Evolutionary conservation across 1,140 invertebrate genomes (phyloP).

Genomic region (Platyscapa corneri): DNA sequence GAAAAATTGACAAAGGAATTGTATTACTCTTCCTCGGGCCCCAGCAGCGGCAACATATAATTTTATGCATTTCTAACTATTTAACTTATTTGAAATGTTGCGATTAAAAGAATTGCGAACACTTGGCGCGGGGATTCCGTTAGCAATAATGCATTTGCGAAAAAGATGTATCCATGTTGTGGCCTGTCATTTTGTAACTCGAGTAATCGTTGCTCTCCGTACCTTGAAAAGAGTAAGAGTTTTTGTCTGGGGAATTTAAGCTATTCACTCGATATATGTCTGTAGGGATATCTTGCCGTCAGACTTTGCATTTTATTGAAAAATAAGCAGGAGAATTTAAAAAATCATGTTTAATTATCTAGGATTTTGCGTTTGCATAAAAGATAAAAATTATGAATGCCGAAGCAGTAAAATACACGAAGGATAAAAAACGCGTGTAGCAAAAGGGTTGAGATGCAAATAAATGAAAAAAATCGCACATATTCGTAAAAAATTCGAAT

Average conservation of each 20-base stretch:
- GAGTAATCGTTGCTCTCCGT: neutral
- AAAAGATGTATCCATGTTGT: too few species aligned
- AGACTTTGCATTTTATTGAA: neutral
- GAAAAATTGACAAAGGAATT: slow-evolving; percentile 34
- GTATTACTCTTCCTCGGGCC: slow-evolving; percentile 19
- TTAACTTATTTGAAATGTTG: neutral
- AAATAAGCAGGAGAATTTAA: neutral
- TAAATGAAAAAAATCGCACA: slow-evolving; percentile 10
- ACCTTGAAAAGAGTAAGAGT: neutral
- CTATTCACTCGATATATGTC: neutral
- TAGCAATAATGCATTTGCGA: too few species aligned
- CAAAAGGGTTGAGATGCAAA: neutral
- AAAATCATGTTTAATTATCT: slow-evolving; percentile 17
- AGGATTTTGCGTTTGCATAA: slow-evolving; percentile 1
- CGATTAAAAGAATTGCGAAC: neutral
- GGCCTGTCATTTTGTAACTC: neutral
- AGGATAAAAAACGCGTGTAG: neutral
- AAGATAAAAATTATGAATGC: slow-evolving; percentile 22
- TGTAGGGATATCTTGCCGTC: neutral
- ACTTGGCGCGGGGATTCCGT: too few species aligned
- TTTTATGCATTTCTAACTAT: neutral
- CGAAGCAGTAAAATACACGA: neutral
- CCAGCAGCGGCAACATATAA: neutral
- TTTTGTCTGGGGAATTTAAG: neutral
- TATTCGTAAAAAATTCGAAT: slow-evolving; percentile 6